Evolutionary conservation across 2,888 invertebrate genomes (phyloP), one percentile per base, ranked within the genome.

Genomic region (Kryphioiulus occultus): DNA sequence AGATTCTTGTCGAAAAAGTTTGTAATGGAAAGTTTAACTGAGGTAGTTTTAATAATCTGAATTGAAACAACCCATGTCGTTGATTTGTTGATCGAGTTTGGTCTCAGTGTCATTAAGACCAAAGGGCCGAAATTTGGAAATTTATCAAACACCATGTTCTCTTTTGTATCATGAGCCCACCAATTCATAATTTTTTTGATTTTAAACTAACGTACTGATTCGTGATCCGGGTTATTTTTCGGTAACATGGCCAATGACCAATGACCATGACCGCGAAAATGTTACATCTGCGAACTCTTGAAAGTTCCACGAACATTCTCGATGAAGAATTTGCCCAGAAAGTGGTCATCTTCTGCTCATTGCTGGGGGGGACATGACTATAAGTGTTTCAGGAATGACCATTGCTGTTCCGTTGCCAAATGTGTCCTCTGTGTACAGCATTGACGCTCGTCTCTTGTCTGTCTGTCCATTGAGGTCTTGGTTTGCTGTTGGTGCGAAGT

Each of bases 401-500:
- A 12, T 68, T 68, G 68, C 68, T 68, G 68, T 26, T n/a, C 26
- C n/a, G 68, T 10, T 68, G 68, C 68, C 26, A 68, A 59, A 59
- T 12, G 68, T 26, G 68, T 68, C 68, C 68, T 26, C 26, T 68
- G 68, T 26, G 26, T 68, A 26, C 26, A 26, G 68, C 68, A 26
- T 68, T 26, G 68, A 68, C n/a, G 15, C 68, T 68, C 26, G 26
- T 68, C 26, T 68, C 68, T 26, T 68, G 68, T 26, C 68, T 26
- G 10, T 68, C 26, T 68, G 26, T 26, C 68, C 26, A 68, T 68
- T 68, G 68, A n/a, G n/a, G n/a, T 68, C 68, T 68, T 9, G 68
- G 68, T 68, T 68, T 68, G n/a, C n/a, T 22, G 68, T 68, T 68
- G 26, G 26, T 68, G 68, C 26, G 68, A 68, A 68, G 68, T 68